phyloP scores from a whole-genome alignment of 2,113 vertebrate genomes.

The Periophthalmodon schlosseri region DNA sequence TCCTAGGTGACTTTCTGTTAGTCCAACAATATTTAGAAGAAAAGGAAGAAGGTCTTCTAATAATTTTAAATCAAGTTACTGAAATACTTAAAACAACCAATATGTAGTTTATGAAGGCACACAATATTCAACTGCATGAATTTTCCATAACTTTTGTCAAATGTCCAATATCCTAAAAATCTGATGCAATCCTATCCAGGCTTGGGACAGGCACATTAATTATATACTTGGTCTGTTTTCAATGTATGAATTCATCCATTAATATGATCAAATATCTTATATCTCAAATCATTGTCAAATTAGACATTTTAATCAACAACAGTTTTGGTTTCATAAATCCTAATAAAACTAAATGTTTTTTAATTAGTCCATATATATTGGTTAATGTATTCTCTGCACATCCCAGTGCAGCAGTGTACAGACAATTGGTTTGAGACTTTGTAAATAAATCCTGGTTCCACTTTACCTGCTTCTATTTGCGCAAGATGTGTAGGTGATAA shows the following conservation, averaged over 20 bases:
- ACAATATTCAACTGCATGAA: too few relatives aligned
- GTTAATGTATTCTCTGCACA: not conserved
- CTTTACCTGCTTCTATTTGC: conserved; percentile 29
- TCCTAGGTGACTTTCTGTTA: not conserved
- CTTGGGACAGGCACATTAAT: not conserved
- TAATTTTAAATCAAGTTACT: not conserved
- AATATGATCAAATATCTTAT: not conserved
- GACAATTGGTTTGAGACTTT: not conserved
- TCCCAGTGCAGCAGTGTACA: not conserved
- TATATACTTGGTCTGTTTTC: too few relatives aligned
- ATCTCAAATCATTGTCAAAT: not conserved
- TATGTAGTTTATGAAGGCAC: too few relatives aligned
- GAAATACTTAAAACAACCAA: not conserved
- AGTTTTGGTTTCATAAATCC: not conserved
- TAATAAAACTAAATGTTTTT: not conserved
- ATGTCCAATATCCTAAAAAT: too few relatives aligned
- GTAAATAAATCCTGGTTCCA: not conserved
- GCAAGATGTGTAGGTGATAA: conserved; percentile 46
- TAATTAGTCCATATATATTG: not conserved
- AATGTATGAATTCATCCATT: too few relatives aligned
- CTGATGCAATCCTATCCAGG: too few relatives aligned
- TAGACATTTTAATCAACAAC: too few relatives aligned
- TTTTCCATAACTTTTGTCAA: too few relatives aligned
- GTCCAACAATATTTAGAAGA: not conserved
- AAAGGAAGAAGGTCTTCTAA: not conserved